phyloP scores from a whole-genome alignment of 2,797 vertebrate species.

The Eospalax fontanierii region DNA sequence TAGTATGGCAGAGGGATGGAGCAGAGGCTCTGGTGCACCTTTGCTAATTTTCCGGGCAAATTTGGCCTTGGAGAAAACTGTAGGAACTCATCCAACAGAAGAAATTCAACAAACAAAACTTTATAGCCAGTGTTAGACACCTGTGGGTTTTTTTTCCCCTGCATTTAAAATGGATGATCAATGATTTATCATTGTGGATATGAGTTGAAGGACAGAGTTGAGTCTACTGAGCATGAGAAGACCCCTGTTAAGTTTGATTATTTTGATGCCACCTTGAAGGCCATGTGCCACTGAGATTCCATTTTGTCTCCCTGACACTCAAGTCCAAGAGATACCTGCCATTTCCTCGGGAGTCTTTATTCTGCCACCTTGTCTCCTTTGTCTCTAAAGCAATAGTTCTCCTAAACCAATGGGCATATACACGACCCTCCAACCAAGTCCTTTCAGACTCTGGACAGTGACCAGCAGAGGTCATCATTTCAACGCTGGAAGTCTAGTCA shows the following conservation, averaged over 20 bases:
- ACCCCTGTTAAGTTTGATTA: neutral
- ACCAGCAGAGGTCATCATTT: neutral
- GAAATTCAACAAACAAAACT: constrained; percentile 39
- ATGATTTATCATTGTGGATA: neutral
- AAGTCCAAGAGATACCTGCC: neutral
- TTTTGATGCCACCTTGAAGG: constrained; percentile 14
- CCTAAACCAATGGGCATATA: neutral
- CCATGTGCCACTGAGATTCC: neutral
- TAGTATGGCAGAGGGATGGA: neutral
- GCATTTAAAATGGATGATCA: constrained; percentile 38
- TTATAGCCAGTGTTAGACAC: neutral
- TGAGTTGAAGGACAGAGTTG: constrained; percentile 8
- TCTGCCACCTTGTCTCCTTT: neutral
- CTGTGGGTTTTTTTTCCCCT: neutral
- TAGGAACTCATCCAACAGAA: neutral
- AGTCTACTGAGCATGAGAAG: neutral
- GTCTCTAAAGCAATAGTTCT: neutral
- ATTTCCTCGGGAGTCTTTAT: neutral
- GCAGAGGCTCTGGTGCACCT: neutral
- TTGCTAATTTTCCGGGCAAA: neutral
- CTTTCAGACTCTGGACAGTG: neutral
- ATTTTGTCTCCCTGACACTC: neutral
- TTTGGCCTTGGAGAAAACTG: neutral
- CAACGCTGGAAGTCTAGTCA: neutral
- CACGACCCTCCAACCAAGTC: neutral